Conservation (phyloP, 2,113 vertebrate species). For the Ammodytes dubius region DNA sequence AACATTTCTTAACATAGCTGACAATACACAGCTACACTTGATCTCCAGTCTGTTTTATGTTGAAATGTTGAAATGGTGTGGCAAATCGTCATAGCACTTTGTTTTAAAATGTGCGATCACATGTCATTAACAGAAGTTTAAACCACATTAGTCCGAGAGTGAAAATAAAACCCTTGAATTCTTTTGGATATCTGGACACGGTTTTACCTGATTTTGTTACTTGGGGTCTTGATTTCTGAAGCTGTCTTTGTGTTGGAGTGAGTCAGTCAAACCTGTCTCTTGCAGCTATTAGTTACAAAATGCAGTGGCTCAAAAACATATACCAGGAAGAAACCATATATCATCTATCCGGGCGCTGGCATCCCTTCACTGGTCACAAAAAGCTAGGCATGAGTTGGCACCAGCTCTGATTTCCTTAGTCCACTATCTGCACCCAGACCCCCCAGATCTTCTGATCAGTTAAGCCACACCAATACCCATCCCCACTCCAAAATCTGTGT, state of each 20-base stretch:
- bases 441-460: not conserved
- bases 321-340: not conserved
- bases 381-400: not conserved
- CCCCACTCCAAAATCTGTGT: no score
- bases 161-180: not conserved
- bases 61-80: not conserved
- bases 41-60: not conserved
- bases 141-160: not conserved
- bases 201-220: not conserved
- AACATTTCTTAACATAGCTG: not conserved
- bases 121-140: not conserved
- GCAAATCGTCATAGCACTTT: not conserved
- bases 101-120: not conserved
- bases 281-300: not conserved
- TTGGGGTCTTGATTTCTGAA: not conserved
- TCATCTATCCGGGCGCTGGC: not conserved
- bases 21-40: not conserved
- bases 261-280: not conserved
- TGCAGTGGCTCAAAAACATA: fast-evolving
- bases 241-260: not conserved
- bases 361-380: not conserved
- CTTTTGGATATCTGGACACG: not conserved
- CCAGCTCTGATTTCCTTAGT: not conserved
- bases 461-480: not conserved
- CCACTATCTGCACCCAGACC: not conserved